These are phyloP conservation scores for Pseudomugil tenellus DNA, from an alignment of 2,797 vertebrate genomes.

Conservation along the genomic window DNA sequence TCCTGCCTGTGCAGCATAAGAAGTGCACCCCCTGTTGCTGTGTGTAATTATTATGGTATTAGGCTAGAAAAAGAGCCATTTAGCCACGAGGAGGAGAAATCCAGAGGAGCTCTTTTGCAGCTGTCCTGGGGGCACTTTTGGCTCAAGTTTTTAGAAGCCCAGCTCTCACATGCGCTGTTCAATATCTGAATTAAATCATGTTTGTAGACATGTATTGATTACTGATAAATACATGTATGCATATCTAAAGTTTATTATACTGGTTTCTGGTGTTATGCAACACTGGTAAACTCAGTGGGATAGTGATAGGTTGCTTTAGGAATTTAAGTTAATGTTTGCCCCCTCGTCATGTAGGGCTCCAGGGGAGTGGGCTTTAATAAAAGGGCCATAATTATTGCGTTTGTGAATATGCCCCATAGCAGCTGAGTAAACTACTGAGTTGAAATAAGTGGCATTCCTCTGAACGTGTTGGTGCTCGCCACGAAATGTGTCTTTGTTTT, in stretches of 20 bases:
- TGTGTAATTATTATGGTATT: constrained; percentile 86
- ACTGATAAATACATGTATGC: neutral
- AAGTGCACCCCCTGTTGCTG: constrained; percentile 74
- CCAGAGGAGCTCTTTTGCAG: constrained; percentile 37
- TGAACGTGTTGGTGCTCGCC: constrained; percentile 69
- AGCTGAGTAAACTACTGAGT: constrained; percentile 30
- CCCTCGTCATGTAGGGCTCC: constrained; percentile 48
- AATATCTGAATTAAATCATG: neutral
- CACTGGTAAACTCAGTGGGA: constrained; percentile 30
- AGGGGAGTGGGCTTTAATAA: constrained; percentile 31
- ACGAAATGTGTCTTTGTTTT: constrained; percentile 53
- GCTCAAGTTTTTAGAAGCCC: constrained; percentile 22
- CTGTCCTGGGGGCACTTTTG: constrained; percentile 25
- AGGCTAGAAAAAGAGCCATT: constrained; percentile 75
- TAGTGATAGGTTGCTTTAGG: constrained; percentile 49
- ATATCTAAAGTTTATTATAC: neutral
- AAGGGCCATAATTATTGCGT: constrained; percentile 57
- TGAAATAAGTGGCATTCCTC: constrained; percentile 69
- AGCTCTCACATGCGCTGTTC: neutral
- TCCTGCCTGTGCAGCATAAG: constrained; percentile 62
- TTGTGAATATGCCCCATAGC: constrained; percentile 27
- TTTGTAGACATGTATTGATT: neutral
- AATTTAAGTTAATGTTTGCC: constrained; percentile 46
- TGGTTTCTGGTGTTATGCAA: constrained; percentile 35
- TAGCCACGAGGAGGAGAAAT: constrained; percentile 77